Conservation (phyloP, 2,888 invertebrate species). For the Ferrisia virgata region DNA sequence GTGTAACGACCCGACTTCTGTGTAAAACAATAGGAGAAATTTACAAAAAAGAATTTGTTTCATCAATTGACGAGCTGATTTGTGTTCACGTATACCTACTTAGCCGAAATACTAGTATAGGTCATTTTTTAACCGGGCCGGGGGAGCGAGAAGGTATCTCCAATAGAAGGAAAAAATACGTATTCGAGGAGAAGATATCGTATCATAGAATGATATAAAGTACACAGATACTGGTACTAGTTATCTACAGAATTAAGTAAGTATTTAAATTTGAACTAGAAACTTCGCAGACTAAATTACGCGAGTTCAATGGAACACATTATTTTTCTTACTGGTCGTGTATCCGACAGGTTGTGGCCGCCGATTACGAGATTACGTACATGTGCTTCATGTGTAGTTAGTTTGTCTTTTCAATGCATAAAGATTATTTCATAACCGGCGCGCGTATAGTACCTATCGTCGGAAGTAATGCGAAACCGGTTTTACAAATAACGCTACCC, state of each 20-base stretch:
- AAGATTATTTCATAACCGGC: not conserved
- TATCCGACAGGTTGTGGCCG: not conserved
- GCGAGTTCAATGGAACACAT: conserved; percentile 16
- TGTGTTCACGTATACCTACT: not conserved
- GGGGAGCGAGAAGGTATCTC: not conserved
- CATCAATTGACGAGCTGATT: not conserved
- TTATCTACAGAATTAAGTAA: not conserved
- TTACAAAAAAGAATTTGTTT: not conserved
- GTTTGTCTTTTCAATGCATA: not conserved
- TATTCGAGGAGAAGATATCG: not conserved
- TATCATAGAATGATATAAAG: too few species aligned
- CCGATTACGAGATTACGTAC: not conserved
- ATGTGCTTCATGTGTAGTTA: not conserved
- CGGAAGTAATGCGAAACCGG: conserved; percentile 12
- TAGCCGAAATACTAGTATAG: too few species aligned
- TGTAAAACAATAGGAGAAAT: conserved; percentile 10
- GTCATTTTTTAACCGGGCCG: too few species aligned
- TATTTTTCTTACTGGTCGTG: not conserved
- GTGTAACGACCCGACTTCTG: conserved; percentile 2
- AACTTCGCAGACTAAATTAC: not conserved
- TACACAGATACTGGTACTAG: not conserved
- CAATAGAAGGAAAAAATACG: not conserved
- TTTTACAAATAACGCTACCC: not conserved
- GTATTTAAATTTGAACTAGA: not conserved
- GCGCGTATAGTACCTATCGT: not conserved